Conservation (phyloP, 2,113 vertebrate genomes). For the Eclectus roratus region DNA sequence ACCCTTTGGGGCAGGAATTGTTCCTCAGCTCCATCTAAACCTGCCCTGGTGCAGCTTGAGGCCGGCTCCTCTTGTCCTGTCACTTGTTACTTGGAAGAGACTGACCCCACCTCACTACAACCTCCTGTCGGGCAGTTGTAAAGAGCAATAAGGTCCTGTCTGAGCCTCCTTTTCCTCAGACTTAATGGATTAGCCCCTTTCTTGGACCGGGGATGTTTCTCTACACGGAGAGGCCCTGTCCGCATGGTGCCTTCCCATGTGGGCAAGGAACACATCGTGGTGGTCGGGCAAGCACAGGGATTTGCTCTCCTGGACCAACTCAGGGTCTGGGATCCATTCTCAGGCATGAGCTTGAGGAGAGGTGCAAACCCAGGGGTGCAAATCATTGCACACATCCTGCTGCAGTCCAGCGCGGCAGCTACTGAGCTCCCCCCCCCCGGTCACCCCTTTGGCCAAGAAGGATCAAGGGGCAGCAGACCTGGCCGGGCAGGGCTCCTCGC, state of each 20-base stretch:
- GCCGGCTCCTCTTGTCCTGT: neutral
- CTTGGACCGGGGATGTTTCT: fast-evolving
- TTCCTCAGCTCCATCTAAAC: too few species aligned
- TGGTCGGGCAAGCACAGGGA: fast-evolving
- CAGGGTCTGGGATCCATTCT: neutral
- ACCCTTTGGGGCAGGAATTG: too few species aligned
- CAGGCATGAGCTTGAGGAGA: neutral
- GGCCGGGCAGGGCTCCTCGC: constrained; percentile 85
- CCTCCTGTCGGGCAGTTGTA: neutral
- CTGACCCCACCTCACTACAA: neutral
- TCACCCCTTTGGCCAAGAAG: neutral
- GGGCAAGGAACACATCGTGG: fast-evolving
- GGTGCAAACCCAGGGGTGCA: neutral
- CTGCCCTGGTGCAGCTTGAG: neutral
- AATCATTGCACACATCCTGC: neutral
- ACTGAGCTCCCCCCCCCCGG: fast-evolving
- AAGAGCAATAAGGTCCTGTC: neutral
- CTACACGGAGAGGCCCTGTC: neutral
- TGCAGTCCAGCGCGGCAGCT: fast-evolving
- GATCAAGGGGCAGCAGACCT: constrained; percentile 62
- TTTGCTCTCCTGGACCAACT: fast-evolving
- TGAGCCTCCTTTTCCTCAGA: neutral
- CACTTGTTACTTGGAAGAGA: neutral
- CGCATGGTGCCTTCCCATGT: fast-evolving
- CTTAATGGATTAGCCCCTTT: fast-evolving